Percentiles rank a stretch among this genome's conserved stretches.
These are phyloP conservation scores for Cerastis rubricosa DNA, from an alignment of 2,888 invertebrate species.

Conservation along the genomic window DNA sequence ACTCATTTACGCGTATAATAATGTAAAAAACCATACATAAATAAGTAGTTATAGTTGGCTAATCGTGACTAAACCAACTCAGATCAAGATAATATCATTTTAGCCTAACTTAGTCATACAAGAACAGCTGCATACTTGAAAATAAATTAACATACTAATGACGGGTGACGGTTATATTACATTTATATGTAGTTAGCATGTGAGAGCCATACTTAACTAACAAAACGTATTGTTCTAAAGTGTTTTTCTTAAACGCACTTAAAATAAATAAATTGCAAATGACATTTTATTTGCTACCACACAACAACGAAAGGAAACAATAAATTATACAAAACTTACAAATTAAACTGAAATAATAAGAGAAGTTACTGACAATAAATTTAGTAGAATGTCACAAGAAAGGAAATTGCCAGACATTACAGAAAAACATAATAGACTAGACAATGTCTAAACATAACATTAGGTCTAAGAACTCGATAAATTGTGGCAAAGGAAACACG, in stretches of 20 bases:
- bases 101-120: constrained; percentile 42
- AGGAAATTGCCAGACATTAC: constrained; percentile 53
- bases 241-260: too few relatives aligned
- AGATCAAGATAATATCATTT: constrained; percentile 9
- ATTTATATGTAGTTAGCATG: neutral
- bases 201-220: neutral
- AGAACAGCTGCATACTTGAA: constrained; percentile 35
- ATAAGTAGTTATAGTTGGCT: neutral
- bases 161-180: neutral
- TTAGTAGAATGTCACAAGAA: constrained; percentile 25
- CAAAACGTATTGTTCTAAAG: neutral
- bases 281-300: neutral
- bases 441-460: constrained; percentile 40
- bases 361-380: constrained; percentile 38
- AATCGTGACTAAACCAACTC: constrained; percentile 16
- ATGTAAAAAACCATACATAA: neutral
- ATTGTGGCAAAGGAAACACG: constrained; percentile 8
- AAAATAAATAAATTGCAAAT: neutral
- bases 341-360: constrained; percentile 38
- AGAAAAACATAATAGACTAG: constrained; percentile 36
- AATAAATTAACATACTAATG: constrained; percentile 8
- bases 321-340: constrained; percentile 43
- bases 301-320: constrained; percentile 19
- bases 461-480: constrained; percentile 17
- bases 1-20: neutral